Conservation (phyloP, 2,113 vertebrate genomes). For the Caracal caracal region DNA sequence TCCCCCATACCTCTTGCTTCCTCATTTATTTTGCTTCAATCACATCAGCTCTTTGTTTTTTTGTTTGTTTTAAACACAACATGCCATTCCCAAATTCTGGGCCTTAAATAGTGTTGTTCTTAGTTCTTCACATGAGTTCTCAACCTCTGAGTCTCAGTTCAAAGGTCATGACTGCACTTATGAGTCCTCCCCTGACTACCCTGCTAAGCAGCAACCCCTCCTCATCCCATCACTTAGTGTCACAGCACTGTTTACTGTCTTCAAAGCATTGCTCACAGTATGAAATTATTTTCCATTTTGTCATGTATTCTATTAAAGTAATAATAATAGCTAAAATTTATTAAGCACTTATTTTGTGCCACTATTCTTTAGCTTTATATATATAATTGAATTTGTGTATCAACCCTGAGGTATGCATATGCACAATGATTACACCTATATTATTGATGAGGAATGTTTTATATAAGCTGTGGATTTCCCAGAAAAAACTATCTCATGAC, state of each 20-base stretch:
- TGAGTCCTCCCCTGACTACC: not conserved
- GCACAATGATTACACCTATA: not conserved
- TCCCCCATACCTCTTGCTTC: not conserved
- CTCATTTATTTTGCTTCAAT: not conserved
- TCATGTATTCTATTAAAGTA: not conserved
- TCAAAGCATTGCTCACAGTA: not conserved
- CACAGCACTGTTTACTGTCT: not conserved
- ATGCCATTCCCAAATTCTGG: not conserved
- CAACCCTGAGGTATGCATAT: not conserved
- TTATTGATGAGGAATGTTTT: constrained; percentile 29
- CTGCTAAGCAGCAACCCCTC: not conserved
- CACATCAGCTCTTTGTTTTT: not conserved
- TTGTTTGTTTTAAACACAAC: not conserved
- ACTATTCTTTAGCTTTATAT: not conserved
- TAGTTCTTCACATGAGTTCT: not conserved
- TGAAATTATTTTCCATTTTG: not conserved
- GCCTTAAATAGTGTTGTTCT: not conserved
- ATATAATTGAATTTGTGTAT: not conserved
- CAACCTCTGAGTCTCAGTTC: not conserved
- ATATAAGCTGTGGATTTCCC: not conserved
- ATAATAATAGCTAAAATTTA: not conserved
- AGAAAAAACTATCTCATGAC: not conserved
- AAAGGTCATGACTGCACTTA: not conserved
- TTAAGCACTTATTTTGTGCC: not conserved
- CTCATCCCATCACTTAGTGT: not conserved